Percentiles rank a stretch among this genome's conserved stretches.
phyloP scores from a whole-genome alignment of 2,888 invertebrate genomes.

The Steinernema hermaphroditum region DNA sequence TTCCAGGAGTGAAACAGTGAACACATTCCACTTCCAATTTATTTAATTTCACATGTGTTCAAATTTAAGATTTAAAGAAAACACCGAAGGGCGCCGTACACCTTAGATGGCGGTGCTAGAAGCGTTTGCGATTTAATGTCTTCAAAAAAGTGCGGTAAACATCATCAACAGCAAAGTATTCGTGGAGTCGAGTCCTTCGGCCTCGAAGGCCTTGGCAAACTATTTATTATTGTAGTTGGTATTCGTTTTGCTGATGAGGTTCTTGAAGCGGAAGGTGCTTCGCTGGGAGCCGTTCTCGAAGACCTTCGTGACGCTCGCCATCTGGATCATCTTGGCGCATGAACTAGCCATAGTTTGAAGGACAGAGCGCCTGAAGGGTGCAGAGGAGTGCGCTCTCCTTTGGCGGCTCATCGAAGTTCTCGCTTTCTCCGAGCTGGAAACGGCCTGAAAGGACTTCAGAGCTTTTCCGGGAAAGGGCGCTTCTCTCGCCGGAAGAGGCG shows the following conservation, averaged over 20 bases:
- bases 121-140: no score
- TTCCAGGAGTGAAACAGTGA: neutral
- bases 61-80: no score
- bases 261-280: conserved; percentile 35
- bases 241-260: conserved; percentile 38
- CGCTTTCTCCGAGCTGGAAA: conserved; percentile 57
- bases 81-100: no score
- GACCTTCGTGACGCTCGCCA: conserved; percentile 62
- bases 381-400: conserved; percentile 44
- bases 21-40: neutral
- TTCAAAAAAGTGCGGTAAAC: neutral
- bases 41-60: no score
- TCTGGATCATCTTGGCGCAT: conserved; percentile 59
- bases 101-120: no score
- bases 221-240: conserved; percentile 33
- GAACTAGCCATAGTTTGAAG: conserved; percentile 50
- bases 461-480: conserved; percentile 60
- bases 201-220: conserved; percentile 36
- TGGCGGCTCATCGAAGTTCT: conserved; percentile 65
- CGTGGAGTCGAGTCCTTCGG: conserved; percentile 36
- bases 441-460: conserved; percentile 52
- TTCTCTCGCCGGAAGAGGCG: no score
- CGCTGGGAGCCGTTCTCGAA: conserved; percentile 40
- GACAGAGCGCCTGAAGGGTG: no score
- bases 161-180: conserved; percentile 30